Evolutionary conservation across 2,888 invertebrate genomes (phyloP), one percentile per base, ranked within the genome.

Genomic region (Volucella inflata): DNA sequence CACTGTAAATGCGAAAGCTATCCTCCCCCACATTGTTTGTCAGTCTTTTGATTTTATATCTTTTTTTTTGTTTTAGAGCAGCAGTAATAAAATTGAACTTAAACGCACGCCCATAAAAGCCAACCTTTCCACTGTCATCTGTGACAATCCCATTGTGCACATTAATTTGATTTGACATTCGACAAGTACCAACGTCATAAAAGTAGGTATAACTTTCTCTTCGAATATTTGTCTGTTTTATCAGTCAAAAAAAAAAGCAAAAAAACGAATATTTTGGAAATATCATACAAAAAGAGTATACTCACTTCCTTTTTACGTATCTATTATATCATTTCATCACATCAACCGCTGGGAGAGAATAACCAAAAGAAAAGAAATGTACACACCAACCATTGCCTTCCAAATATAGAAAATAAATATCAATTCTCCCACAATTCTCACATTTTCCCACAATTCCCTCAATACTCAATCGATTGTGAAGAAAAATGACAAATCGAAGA

Each of bases 261-360:
- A n/a, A n/a, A n/a, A n/a, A n/a, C n/a, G n/a, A 21, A 21, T 2
- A 21, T 21, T 21, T 76, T 65, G 64, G 65, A 82, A 76, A 76
- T 51, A 65, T 48, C 64, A 55, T 48, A 30, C 6, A 30, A 30
- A 6, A 30, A 6, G 50, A 11, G 21, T 14, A 48, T 48, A 11
- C 10, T 44, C 38, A 8, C 53, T 53, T 53, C 59, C 59, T 77
- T 55, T 79, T 44, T 59, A 16, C 1, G 51, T 74, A 84, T n/a
- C n/a, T n/a, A n/a, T n/a, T n/a, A n/a, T n/a, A n/a, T 75, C 79
- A 84, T 84, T 84, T 84, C 70, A 75, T 84, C 75, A 68, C 74
- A 83, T 74, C 59, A 62, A 60, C 50, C 38, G 12, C 4, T 30
- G 30, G 9, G 12, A 17, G 21, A 48, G 44, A 62, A 51, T 11